Percentiles rank a stretch among this genome's conserved stretches.
Conservation (phyloP, 2,888 invertebrate species). For the Sarcophaga variegata region DNA sequence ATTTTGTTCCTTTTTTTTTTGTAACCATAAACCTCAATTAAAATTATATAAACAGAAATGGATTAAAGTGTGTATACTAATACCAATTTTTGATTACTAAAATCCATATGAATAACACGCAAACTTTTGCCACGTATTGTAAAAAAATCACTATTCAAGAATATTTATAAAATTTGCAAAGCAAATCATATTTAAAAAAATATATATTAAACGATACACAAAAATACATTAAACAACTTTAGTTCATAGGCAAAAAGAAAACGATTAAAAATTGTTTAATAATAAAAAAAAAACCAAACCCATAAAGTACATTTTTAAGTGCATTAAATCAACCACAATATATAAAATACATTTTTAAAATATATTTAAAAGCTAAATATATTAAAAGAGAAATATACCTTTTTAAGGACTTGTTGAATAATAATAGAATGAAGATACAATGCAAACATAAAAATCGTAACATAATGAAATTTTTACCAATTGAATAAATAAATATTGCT, state of each 20-base stretch:
- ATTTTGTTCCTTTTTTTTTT: background rate
- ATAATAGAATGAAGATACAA: conserved; percentile 28
- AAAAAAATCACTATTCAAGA: conserved; percentile 42
- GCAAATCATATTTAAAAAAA: conserved; percentile 52
- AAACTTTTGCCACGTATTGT: conserved; percentile 42
- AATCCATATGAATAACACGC: conserved; percentile 5
- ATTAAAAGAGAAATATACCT: conserved; percentile 68
- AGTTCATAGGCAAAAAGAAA: conserved; percentile 48
- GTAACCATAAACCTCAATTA: conserved; percentile 60
- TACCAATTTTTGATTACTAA: conserved; percentile 14
- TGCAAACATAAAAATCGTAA: conserved; percentile 44
- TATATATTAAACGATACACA: background rate
- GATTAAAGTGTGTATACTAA: conserved; percentile 34
- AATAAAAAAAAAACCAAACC: conserved; percentile 55
- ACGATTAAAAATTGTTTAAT: conserved; percentile 35
- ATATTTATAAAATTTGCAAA: conserved; percentile 59
- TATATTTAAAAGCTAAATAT: conserved; percentile 72
- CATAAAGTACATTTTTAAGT: conserved; percentile 68
- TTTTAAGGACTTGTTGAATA: conserved; percentile 74
- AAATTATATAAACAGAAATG: conserved; percentile 1
- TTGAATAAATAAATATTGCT: conserved; percentile 45
- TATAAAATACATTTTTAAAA: conserved; percentile 70
- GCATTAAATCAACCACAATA: conserved; percentile 69
- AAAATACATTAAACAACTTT: conserved; percentile 43
- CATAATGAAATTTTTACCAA: conserved; percentile 39